phyloP scores from a whole-genome alignment of 2,113 vertebrate genomes.

The Lontra canadensis region DNA sequence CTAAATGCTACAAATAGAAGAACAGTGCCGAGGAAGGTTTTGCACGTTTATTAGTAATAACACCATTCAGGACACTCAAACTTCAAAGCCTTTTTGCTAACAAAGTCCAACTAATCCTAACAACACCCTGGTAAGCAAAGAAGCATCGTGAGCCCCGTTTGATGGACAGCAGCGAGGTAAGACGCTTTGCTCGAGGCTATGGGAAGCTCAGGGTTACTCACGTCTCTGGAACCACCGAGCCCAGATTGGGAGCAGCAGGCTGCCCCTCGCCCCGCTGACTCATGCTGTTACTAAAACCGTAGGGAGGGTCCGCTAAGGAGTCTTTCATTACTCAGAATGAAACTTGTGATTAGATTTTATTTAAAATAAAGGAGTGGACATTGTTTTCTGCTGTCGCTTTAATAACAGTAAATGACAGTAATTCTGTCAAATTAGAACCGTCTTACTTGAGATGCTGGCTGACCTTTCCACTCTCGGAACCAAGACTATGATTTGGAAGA shows the following conservation, averaged over 20 bases:
- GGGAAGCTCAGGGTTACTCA: not conserved
- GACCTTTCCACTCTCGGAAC: fast-evolving
- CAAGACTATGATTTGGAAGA: fast-evolving
- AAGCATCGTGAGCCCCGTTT: not conserved
- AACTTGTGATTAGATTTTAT: not conserved
- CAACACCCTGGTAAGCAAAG: not conserved
- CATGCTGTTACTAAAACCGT: fast-evolving
- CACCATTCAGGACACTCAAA: not conserved
- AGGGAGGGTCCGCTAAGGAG: not conserved
- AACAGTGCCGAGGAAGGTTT: not conserved
- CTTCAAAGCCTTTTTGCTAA: constrained; percentile 53
- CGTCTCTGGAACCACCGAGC: not conserved
- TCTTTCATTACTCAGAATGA: not conserved
- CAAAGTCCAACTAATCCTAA: not conserved
- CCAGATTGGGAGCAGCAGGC: not conserved
- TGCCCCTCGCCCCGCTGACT: not conserved
- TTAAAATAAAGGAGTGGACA: not conserved
- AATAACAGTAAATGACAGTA: constrained; percentile 18
- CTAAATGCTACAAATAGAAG: constrained; percentile 58
- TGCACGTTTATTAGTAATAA: not conserved
- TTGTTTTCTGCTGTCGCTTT: not conserved
- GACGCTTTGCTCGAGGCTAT: not conserved
- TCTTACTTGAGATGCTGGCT: not conserved
- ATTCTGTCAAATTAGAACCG: not conserved
- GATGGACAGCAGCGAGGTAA: not conserved